Base-by-base conservation (phyloP, 2,888 invertebrate genomes). In the Parasteatoda lunata region DNA sequence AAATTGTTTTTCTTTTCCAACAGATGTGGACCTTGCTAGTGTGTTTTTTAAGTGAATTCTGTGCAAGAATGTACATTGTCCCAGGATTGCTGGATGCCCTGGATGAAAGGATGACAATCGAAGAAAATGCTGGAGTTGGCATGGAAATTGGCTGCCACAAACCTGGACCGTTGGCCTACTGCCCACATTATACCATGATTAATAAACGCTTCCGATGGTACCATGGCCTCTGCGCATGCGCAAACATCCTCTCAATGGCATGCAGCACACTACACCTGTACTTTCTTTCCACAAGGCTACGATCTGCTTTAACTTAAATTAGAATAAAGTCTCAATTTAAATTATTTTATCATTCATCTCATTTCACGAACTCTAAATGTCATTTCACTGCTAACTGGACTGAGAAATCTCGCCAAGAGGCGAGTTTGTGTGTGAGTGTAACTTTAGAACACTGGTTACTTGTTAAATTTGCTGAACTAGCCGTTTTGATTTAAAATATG, bases 181-280 rank as follows among this genome's bases (percentile, higher is more conserved):
- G 96, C 91, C 96, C 96, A 0, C 95, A 95, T 91, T 97, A 97
- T 92, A 93, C 95, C 90, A 94, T 94, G 90, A 94, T 96, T 15
- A 94, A 96, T 91, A 94, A 93, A 89, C 93, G 94, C 52, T 97
- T 97, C 93, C 94, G 97, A 77, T 94, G 94, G 68, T 94, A 95
- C 78, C 97, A 97, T 92, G 95, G 95, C 91, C 93, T 93, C 88
- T 95, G 96, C 90, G 96, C 96, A 13, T 94, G 96, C 92, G 96
- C 96, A 83, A 97, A 97, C 91, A 94, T 97, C 92, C 93, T 94
- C 48, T 93, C 95, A 0, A 94, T 95, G 92, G 93, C 93, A 7
- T 95, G 94, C 90, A 95, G 95, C 9, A 93, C 94, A 72, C 92
- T 95, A 88, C 95, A 95, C 91, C 92, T 95, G 82, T 93, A 94